Percentiles rank a stretch among this genome's conserved stretches.
These are phyloP conservation scores for Drosophila pectinifera DNA, from an alignment of 1,140 invertebrate genomes.

Conservation along the genomic window DNA sequence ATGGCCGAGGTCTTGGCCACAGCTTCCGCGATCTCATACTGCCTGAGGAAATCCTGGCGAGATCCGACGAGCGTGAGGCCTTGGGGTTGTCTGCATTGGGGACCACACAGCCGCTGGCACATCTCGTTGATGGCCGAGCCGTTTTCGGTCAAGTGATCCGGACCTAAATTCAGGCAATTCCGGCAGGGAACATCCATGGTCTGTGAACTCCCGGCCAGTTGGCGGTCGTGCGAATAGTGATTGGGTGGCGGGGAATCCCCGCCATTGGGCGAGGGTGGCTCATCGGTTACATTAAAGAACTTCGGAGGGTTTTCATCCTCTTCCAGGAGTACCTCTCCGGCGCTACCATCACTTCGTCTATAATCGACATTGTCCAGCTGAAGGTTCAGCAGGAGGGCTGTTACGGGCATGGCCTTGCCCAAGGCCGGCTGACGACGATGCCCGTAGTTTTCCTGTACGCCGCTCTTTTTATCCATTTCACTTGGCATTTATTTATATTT, in stretches of 20 bases:
- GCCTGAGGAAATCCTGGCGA: slow-evolving; percentile 85
- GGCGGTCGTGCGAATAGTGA: slow-evolving; percentile 12
- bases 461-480: slow-evolving; percentile 54
- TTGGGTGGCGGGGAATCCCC: slow-evolving; percentile 16
- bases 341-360: slow-evolving; percentile 11
- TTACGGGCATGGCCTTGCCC: slow-evolving; percentile 83
- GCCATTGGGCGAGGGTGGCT: slow-evolving; percentile 56
- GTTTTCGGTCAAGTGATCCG: slow-evolving; percentile 24
- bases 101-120: slow-evolving; percentile 70
- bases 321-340: slow-evolving; percentile 20
- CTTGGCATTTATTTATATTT: slow-evolving; percentile 9
- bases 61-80: slow-evolving; percentile 63
- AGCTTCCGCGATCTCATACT: slow-evolving; percentile 87
- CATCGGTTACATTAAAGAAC: slow-evolving; percentile 55
- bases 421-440: slow-evolving; percentile 75
- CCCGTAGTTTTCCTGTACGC: slow-evolving; percentile 56
- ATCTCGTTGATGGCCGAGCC: slow-evolving; percentile 72
- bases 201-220: slow-evolving; percentile 40
- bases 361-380: slow-evolving; percentile 24
- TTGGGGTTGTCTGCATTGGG: slow-evolving; percentile 62
- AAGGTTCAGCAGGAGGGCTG: slow-evolving; percentile 69
- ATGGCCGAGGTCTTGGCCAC: slow-evolving; percentile 87
- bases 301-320: slow-evolving; percentile 64
- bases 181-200: slow-evolving; percentile 49
- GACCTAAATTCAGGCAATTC: slow-evolving; percentile 56